Evolutionary conservation across 2,797 vertebrate genomes (phyloP), one percentile per base, ranked within the genome.

Genomic region (Darevskia nairensis): DNA sequence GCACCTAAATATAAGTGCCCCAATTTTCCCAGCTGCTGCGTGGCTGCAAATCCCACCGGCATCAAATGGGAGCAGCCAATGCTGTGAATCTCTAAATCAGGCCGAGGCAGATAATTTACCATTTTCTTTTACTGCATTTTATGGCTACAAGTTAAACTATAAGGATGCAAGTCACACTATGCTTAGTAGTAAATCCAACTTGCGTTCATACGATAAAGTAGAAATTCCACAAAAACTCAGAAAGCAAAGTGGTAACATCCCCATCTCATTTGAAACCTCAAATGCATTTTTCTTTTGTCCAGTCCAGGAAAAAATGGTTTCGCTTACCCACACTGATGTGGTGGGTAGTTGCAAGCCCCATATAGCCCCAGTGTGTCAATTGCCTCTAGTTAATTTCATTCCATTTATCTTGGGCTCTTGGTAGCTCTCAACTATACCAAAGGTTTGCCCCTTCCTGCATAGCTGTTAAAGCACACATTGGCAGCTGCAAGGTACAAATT

Each of bases 51-150:
- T 87, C 91, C 80, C 91, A 81, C 9, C 86, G 92, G 90, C 78
- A 92, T 55, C 71, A 90, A 76, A 1, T 81, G 35, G 81, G 81
- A 88, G 27, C 69, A 89, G 15, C 32, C 72, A 15, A 44, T 55
- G 27, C 46, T 86, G 55, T 55, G 69, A 66, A 88, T 50, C 13
- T 80, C 78, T 35, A 93, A 94, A 91, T 27, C 85, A 93, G 89
- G 84, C 15, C 59, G 93, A 69, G 32, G n/a, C 71, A 91, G 91
- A 92, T 92, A 86, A 89, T 84, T 72, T 80, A 91, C 15, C 1
- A 19, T 89, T 91, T 91, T 50, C 86, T 82, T 87, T 93, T 72
- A 79, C 46, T 71, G 66, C 29, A 23, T 71, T 87, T 68, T 75
- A 81, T 61, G 23, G 15, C 41, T 41, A 35, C 2, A 74, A 29